phyloP scores from a whole-genome alignment of 1,140 invertebrate genomes.

The Caenorhabditis latens region DNA sequence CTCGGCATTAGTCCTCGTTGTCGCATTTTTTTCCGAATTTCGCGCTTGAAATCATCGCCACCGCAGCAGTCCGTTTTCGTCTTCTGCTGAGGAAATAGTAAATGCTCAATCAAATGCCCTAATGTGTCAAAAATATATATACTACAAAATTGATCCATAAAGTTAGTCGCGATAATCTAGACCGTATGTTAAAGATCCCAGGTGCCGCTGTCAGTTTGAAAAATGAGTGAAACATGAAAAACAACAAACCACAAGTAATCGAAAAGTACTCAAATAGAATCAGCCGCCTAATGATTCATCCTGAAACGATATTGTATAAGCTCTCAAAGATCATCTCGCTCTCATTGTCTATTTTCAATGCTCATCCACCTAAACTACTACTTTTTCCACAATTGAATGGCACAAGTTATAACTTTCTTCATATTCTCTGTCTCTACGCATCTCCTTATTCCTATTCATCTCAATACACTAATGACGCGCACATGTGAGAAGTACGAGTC shows the following conservation, averaged over 20 bases:
- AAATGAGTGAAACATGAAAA: too few relatives aligned
- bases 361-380: background rate
- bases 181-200: too few relatives aligned
- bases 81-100: constrained; percentile 35
- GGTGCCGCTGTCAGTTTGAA: too few relatives aligned
- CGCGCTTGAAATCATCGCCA: constrained; percentile 39
- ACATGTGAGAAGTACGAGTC: constrained; percentile 51
- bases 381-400: constrained; percentile 25
- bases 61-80: constrained; percentile 21
- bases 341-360: background rate
- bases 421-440: background rate
- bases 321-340: background rate
- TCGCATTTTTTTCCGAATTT: constrained; percentile 44
- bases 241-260: too few relatives aligned
- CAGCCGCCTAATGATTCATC: too few relatives aligned
- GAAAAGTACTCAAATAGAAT: too few relatives aligned
- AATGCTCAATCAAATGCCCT: background rate
- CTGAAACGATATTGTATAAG: background rate
- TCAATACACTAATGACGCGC: constrained; percentile 51
- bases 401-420: constrained; percentile 2
- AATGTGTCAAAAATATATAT: background rate
- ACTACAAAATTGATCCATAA: too few relatives aligned
- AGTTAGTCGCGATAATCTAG: too few relatives aligned
- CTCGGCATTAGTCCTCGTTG: constrained; percentile 46
- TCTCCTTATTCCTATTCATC: constrained; percentile 8